Evolutionary conservation across 2,888 invertebrate species (phyloP).

Genomic region (Rotaria sp.): DNA sequence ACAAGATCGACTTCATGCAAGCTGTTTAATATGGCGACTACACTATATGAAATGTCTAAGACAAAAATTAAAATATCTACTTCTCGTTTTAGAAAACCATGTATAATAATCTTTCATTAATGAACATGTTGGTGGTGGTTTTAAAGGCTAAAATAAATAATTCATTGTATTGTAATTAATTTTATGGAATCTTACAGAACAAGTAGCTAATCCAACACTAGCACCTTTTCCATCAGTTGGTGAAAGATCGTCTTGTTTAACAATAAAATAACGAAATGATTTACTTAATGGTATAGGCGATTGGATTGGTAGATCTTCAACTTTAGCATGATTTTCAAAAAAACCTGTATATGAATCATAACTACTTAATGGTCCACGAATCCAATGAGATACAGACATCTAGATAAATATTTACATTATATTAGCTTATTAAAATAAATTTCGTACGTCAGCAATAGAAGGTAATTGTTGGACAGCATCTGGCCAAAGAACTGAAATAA

Average conservation of each 20-base stretch:
- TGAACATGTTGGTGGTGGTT: conserved; percentile 48
- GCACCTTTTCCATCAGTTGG: conserved; percentile 32
- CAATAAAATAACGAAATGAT: conserved; percentile 31
- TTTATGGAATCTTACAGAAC: not conserved
- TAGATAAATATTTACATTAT: not conserved
- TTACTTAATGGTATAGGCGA: conserved; percentile 34
- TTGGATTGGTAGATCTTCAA: conserved; percentile 37
- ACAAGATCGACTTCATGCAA: too few relatives aligned
- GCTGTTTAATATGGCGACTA: too few relatives aligned
- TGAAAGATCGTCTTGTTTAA: conserved; percentile 37
- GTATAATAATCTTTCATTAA: conserved; percentile 48
- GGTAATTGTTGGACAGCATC: conserved; percentile 45
- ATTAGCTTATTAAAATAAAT: too few relatives aligned
- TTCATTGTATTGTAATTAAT: too few relatives aligned
- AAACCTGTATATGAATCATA: not conserved
- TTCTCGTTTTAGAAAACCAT: conserved; percentile 47
- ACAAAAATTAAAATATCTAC: conserved; percentile 41
- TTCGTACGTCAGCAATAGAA: conserved; percentile 45
- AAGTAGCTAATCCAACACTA: conserved; percentile 37
- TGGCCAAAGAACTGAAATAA: conserved; percentile 49
- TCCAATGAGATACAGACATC: not conserved
- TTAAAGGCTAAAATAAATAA: conserved; percentile 44
- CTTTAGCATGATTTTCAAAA: conserved; percentile 34
- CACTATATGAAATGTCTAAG: too few relatives aligned
- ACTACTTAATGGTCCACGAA: not conserved